Conservation (phyloP, 2,113 vertebrate species). For the Chiloscyllium plagiosum region DNA sequence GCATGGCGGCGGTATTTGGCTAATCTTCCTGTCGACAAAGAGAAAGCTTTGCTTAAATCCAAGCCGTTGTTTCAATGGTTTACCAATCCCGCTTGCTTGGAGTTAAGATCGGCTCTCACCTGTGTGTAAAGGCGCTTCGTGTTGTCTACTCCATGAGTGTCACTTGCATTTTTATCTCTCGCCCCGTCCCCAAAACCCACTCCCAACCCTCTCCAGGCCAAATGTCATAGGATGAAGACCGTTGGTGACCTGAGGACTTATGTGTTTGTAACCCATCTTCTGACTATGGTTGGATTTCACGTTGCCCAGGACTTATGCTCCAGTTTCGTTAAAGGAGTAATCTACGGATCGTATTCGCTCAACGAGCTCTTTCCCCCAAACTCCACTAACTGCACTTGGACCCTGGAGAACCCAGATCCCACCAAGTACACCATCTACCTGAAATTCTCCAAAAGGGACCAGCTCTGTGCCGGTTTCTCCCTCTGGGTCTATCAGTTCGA, state of each 20-base stretch:
- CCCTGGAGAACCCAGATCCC: slow-evolving; percentile 98
- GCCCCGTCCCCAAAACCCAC: not conserved
- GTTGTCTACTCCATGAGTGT: slow-evolving; percentile 40
- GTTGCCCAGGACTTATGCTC: slow-evolving; percentile 99
- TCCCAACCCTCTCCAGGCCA: slow-evolving; percentile 69
- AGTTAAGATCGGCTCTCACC: not conserved
- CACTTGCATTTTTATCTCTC: slow-evolving; percentile 61
- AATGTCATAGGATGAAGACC: slow-evolving; percentile 99
- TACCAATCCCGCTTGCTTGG: not conserved
- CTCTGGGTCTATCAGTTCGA: slow-evolving; percentile 98
- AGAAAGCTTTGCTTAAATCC: not conserved
- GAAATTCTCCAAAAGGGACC: slow-evolving; percentile 98
- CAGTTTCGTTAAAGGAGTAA: slow-evolving; percentile 98
- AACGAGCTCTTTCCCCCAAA: slow-evolving; percentile 99
- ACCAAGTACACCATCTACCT: slow-evolving; percentile 99
- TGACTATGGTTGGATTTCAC: slow-evolving; percentile 99
- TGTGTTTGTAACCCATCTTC: slow-evolving; percentile 99
- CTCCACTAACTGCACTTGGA: slow-evolving; percentile 99
- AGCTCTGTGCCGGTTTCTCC: slow-evolving; percentile 95
- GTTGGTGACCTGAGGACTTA: slow-evolving; percentile 99
- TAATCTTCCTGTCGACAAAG: not conserved
- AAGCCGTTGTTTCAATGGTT: not conserved
- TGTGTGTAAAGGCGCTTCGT: not conserved
- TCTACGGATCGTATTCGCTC: slow-evolving; percentile 99
- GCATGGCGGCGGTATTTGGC: not conserved